Evolutionary conservation across 2,888 invertebrate genomes (phyloP), one percentile per base, ranked within the genome.

Genomic region (Drosophila setosimentum): DNA sequence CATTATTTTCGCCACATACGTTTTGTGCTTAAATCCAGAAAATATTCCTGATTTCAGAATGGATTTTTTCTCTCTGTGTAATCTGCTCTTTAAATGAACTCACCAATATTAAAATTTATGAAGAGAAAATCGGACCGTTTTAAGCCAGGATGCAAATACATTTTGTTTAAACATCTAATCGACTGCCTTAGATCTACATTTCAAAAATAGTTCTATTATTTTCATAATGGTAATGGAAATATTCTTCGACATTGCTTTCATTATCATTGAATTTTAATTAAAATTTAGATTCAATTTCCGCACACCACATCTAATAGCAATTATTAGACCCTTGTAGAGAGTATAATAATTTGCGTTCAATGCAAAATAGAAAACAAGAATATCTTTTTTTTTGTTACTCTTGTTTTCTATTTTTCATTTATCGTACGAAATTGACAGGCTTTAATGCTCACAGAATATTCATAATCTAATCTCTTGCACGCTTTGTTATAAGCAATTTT

Each of bases 381-480:
- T 16, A 16, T 16, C 4, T 4, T 1, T 16, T 24, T 7, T 45
- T 3, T 16, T 16, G 16, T 24, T 2, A 24, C 4, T 24, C 16
- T 4, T 24, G 16, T 24, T 4, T 16, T 27, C 24, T 8, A 24
- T 35, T 45, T 29, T 51, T 5, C 8, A 29, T 16, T 35, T 27
- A 21, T 10, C 1, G 21, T 35, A 16, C 21, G 49, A 37, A 21
- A 13, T 37, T 21, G 29, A 10, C 7, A 30, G 21, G 21, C n/a
- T 50, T 24, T 18, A 24, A 30, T 21, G 18, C 51, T 40, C 4
- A 29, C 11, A 29, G 7, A 29, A 33, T 33, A 63, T 78, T 27
- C 40, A 51, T 49, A 37, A 64, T 50, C 50, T 54, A 71, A 78
- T 51, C 78, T 60, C 45, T 50, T 48, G 66, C 74, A 64, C 57